phyloP scores from a whole-genome alignment of 2,797 vertebrate species.

The Avahi laniger region DNA sequence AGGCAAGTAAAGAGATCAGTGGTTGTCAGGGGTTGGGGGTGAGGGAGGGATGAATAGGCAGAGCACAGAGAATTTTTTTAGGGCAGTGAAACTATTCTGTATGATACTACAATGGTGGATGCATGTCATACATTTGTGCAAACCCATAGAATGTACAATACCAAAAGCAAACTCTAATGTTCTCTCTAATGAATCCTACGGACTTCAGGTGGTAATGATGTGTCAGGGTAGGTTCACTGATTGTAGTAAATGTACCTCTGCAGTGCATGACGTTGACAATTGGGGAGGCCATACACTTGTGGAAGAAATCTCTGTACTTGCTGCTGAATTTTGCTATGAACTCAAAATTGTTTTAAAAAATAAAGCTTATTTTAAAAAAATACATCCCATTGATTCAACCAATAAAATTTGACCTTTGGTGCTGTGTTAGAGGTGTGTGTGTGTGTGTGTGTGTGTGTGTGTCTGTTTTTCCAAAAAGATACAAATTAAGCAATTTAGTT shows the following conservation, averaged over 20 bases:
- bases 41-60: not conserved
- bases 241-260: not conserved
- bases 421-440: not conserved
- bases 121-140: not conserved
- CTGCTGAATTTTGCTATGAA: not conserved
- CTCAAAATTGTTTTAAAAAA: not conserved
- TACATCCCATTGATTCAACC: not conserved
- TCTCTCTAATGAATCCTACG: too few relatives aligned
- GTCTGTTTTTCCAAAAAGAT: not conserved
- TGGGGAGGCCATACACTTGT: not conserved
- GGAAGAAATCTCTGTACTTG: not conserved
- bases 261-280: not conserved
- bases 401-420: conserved; percentile 1
- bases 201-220: not conserved
- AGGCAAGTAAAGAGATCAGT: not conserved
- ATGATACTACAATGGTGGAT: not conserved
- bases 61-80: not conserved
- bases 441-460: not conserved
- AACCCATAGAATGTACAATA: not conserved
- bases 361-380: not conserved
- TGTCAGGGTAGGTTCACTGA: not conserved
- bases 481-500: conserved; percentile 41
- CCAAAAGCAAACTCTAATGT: not conserved
- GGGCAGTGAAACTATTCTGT: not conserved
- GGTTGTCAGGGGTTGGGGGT: not conserved